Evolutionary conservation across 2,797 vertebrate genomes (phyloP).

Genomic region (Chelidonichthys spinosus): DNA sequence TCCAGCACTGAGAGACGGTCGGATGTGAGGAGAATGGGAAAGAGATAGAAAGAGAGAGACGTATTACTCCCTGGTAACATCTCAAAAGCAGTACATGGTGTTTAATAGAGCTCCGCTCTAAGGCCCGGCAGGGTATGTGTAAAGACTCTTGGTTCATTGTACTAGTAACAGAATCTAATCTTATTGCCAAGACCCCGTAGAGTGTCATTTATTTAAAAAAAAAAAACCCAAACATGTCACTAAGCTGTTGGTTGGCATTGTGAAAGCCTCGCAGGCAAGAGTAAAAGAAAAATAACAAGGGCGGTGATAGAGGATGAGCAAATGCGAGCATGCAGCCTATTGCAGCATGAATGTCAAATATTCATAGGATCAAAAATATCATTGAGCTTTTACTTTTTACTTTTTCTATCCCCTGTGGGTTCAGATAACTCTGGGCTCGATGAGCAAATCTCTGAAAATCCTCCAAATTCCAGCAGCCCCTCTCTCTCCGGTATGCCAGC

Average conservation of each 20-base stretch:
- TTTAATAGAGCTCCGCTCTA: conserved; percentile 51
- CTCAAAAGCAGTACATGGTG: conserved; percentile 44
- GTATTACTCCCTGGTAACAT: conserved; percentile 39
- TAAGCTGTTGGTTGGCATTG: conserved; percentile 64
- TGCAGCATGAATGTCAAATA: conserved; percentile 84
- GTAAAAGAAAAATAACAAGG: conserved; percentile 62
- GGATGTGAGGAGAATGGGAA: conserved; percentile 4
- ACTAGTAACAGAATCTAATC: conserved; percentile 57
- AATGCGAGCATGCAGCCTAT: conserved; percentile 59
- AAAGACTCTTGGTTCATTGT: conserved; percentile 55
- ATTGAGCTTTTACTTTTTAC: conserved; percentile 81
- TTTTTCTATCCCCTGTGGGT: conserved; percentile 73
- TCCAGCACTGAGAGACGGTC: conserved; percentile 88
- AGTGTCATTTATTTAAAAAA: conserved; percentile 68
- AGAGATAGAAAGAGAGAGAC: conserved; percentile 12
- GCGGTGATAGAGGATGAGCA: conserved; percentile 57
- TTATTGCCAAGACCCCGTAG: conserved; percentile 58
- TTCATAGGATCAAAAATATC: conserved; percentile 86
- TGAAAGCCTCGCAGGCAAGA: conserved; percentile 59
- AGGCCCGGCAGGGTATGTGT: conserved; percentile 41
- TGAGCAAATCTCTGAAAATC: conserved; percentile 83
- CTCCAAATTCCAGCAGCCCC: conserved; percentile 74
- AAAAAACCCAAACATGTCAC: conserved; percentile 39
- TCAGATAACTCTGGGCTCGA: conserved; percentile 80
- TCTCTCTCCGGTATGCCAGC: conserved; percentile 64